Conservation (phyloP, 2,888 invertebrate species). For the Apoda limacodes region DNA sequence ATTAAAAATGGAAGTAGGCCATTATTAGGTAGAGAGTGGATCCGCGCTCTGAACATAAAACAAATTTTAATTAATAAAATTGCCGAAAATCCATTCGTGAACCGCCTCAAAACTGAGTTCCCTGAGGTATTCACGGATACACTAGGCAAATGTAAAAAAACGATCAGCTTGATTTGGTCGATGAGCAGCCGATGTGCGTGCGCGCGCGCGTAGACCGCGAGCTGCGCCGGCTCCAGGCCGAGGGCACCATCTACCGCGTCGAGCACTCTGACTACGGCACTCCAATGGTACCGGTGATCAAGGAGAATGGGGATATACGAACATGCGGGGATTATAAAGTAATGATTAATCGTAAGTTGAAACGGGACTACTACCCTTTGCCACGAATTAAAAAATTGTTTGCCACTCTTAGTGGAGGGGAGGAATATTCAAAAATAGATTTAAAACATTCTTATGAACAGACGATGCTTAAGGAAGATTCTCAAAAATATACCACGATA, state of each 20-base stretch:
- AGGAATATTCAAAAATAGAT: constrained; percentile 10
- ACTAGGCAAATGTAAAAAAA: constrained; percentile 9
- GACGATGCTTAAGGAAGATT: too few relatives aligned
- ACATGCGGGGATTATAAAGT: too few relatives aligned
- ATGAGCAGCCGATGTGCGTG: constrained; percentile 10
- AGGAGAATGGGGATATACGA: constrained; percentile 16
- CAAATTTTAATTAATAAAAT: constrained; percentile 6
- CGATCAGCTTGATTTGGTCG: constrained; percentile 6
- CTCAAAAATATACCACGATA: constrained; percentile 13
- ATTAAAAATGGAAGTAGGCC: constrained; percentile 10
- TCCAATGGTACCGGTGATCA: constrained; percentile 22
- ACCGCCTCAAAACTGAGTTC: constrained; percentile 7
- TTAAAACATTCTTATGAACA: constrained; percentile 8
- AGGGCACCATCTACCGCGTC: constrained; percentile 19
- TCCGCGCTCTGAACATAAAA: constrained; percentile 2
- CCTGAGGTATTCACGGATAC: constrained; percentile 10
- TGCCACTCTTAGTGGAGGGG: too few relatives aligned
- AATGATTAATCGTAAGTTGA: constrained; percentile 23
- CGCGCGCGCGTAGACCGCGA: constrained; percentile 16
- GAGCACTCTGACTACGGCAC: constrained; percentile 21
- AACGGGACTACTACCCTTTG: too few relatives aligned
- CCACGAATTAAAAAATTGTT: constrained; percentile 18
- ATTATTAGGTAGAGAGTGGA: constrained; percentile 7
- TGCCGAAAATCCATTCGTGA: constrained; percentile 5
- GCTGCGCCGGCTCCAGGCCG: constrained; percentile 15